These are phyloP conservation scores for Styela clava DNA, from an alignment of 23 tunicate genomes.

Conservation along the genomic window DNA sequence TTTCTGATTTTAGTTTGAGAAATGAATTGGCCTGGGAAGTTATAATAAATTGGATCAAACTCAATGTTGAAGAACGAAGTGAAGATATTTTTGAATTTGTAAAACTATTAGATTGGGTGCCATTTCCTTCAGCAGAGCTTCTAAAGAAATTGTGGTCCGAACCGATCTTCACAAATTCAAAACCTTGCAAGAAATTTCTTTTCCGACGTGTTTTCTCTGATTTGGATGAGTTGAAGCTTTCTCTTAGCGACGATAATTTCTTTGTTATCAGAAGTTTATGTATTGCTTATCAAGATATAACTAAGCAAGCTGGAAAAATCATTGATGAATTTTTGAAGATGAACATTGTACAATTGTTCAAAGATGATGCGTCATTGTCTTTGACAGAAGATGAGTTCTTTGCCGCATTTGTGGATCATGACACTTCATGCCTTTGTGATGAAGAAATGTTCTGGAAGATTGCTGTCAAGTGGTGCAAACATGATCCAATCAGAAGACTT, in stretches of 20 bases:
- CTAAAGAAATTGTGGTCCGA: neutral
- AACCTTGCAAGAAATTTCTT: neutral
- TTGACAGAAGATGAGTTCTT: neutral
- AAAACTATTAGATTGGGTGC: neutral
- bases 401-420: neutral
- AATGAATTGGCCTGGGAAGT: neutral
- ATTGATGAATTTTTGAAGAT: neutral
- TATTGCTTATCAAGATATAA: neutral
- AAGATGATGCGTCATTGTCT: neutral
- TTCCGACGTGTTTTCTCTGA: neutral
- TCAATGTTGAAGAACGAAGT: neutral
- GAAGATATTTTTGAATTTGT: neutral
- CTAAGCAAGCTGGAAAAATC: neutral
- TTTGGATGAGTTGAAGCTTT: neutral
- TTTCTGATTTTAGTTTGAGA: neutral
- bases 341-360: neutral
- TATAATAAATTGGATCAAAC: neutral
- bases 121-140: neutral
- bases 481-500: neutral
- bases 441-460: neutral
- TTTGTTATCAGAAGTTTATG: neutral
- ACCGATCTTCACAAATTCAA: neutral
- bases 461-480: neutral
- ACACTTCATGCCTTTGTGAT: neutral
- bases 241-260: neutral